Base-by-base conservation (phyloP, 2,113 vertebrate species). In the Gallinago paraguaiae region DNA sequence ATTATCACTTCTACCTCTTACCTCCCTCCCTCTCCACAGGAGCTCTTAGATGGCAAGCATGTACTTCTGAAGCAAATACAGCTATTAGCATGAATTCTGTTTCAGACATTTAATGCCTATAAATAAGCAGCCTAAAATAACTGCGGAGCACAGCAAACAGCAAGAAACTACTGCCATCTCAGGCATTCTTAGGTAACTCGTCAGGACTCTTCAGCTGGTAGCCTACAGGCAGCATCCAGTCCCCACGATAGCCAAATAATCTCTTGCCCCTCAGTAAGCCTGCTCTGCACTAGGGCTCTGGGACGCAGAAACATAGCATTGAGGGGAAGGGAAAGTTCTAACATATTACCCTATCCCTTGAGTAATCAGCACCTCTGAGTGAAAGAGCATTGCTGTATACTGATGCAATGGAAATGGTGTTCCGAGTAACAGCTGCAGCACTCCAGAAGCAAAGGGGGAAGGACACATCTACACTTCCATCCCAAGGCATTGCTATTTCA, bases 111-210 rank as follows among this genome's bases (percentile, higher is more conserved):
- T 65, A 60, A 56, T 33, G 11, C 22, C 84, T 91, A 53, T 75
- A 78, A 93, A 86, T 57, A 88, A 24, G 17, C 51, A 95, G n/a
- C 83, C 69, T 48, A 81, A 57, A 96, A 94, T 63, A 86, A 59
- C 64, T 22, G 13, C 83, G 43, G 35, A 81, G 67, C 75, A 77
- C 28, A 91, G 56, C 75, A 78, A 74, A 59, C 37, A 84, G 51
- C 3, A 4, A 59, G 31, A 68, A 6, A 74, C 43, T 63, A 46
- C 56, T 78, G 56, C 60, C 72, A 63, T 53, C 77, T 82, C 37
- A 37, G 39, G 31, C 68, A 77, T 31, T 72, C 63, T 72, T 59
- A 59, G 43, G 8, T 25, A 80, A 81, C 33, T 86, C 56, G 27
- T 53, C 70, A 67, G 46, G 65, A 70, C 51, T 64, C 43, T 35